Evolutionary conservation across 2,797 vertebrate genomes (phyloP).

Genomic region (Etheostoma nigrum): DNA sequence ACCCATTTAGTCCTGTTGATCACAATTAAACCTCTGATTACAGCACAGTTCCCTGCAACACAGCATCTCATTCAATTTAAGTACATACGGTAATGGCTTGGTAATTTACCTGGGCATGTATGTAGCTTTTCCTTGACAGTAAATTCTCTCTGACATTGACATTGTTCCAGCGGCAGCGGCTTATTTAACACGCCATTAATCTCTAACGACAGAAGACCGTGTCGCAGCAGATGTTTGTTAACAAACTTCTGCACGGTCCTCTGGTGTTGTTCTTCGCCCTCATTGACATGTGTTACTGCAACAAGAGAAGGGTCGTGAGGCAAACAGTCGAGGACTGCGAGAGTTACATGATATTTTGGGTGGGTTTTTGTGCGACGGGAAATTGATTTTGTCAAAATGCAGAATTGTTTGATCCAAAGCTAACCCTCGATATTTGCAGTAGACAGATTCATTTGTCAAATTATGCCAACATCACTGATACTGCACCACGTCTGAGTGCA

Average conservation of each 20-base stretch:
- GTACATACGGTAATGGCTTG: conserved; percentile 70
- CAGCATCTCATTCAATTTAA: conserved; percentile 64
- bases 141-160: conserved; percentile 82
- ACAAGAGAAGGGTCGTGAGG: conserved; percentile 60
- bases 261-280: conserved; percentile 71
- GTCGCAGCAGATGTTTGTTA: conserved; percentile 84
- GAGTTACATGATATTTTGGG: conserved; percentile 38
- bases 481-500: conserved; percentile 53
- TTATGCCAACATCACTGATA: conserved; percentile 55
- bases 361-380: conserved; percentile 13
- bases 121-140: conserved; percentile 69
- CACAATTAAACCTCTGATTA: conserved; percentile 59
- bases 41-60: conserved; percentile 62
- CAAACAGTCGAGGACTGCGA: conserved; percentile 20
- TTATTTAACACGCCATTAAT: conserved; percentile 86
- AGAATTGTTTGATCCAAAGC: conserved; percentile 43
- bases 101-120: conserved; percentile 70
- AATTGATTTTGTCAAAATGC: conserved; percentile 36
- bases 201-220: conserved; percentile 80
- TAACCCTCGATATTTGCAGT: conserved; percentile 31
- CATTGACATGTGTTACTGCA: conserved; percentile 69
- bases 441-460: conserved; percentile 55
- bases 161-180: conserved; percentile 76
- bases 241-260: conserved; percentile 76
- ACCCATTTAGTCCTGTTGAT: conserved; percentile 39